Base-by-base conservation (phyloP, 2,113 vertebrate genomes). In the Chinchilla lanigera region DNA sequence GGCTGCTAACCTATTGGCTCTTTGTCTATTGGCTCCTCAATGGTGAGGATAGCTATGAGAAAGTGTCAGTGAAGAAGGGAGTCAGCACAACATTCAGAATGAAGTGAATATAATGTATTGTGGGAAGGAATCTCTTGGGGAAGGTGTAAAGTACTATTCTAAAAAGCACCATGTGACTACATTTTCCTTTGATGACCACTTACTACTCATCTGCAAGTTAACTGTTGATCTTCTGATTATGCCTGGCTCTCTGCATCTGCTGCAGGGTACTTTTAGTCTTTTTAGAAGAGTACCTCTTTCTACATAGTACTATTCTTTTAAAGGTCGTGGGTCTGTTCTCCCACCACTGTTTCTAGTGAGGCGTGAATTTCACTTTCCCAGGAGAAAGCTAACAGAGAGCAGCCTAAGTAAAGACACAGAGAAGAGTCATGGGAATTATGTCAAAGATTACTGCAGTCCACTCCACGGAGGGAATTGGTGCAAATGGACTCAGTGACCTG, bases 291-390 rank as follows among this genome's bases (percentile, higher is more conserved):
- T n/a, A 50, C 38, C 41, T 20, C 44, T 85, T n/a, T 63, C 17
- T 26, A 47, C 35, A 60, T 82, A n/a, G 16, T 35, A 20, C 50
- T 81, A 30, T 67, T 95, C 35, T 94, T 73, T 78, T 54, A 81
- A 95, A 58, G 52, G 60, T 86, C 28, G 38, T 71, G 20, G 20
- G 20, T 86, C 71, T 93, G 16, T 92, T 92, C 92, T 63, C 26
- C n/a, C 19, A 60, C 11, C 44, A 33, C 24, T 41, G 2, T 77
- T 58, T 88, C 75, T 85, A 56, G 10, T 47, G 28, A 41, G 50
- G 3, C 60, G 75, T 89, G 69, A 52, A 77, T 95, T 95, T 96
- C 4, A 17, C 19, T 83, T 94, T 91, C 61, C 73, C 52, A 71
- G 38, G 50, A 95, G 71, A 91, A 93, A 92, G 86, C 17, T 86